A percentile compares a stretch with the other conserved stretches of the same genome.
Evolutionary conservation across 2,113 vertebrate species (phyloP).

Genomic region (Ciconia boyciana): DNA sequence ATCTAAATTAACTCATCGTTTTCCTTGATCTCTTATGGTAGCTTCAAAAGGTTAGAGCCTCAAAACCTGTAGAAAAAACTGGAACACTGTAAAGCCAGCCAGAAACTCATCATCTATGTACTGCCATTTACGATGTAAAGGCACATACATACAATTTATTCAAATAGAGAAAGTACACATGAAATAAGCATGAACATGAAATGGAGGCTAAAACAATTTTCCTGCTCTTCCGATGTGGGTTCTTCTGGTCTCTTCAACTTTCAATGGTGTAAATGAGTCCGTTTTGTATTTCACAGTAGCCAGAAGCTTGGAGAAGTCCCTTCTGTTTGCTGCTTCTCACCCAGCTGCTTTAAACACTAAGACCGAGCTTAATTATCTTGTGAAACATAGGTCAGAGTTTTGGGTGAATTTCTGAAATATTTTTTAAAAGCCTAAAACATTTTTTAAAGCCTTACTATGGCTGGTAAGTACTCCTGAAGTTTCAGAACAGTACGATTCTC

Average conservation of each 20-base stretch:
- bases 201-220: not conserved
- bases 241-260: not conserved
- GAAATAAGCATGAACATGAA: not conserved
- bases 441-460: not conserved
- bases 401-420: not conserved
- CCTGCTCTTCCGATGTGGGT: not conserved
- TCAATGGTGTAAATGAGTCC: not conserved
- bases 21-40: not conserved
- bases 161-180: not conserved
- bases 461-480: not conserved
- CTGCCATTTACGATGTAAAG: not conserved
- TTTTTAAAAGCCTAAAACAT: not conserved
- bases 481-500: not conserved
- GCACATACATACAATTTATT: not conserved
- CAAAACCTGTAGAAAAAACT: not conserved
- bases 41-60: not conserved
- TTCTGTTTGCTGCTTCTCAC: not conserved
- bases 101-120: not conserved
- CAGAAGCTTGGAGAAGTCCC: not conserved
- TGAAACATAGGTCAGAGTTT: not conserved
- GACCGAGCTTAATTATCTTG: not conserved
- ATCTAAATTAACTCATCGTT: not conserved
- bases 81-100: not conserved
- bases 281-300: not conserved
- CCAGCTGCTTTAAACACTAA: not conserved